Evolutionary conservation across 2,797 vertebrate genomes (phyloP), one percentile per base, ranked within the genome.

Genomic region (Pelobates cultripes): DNA sequence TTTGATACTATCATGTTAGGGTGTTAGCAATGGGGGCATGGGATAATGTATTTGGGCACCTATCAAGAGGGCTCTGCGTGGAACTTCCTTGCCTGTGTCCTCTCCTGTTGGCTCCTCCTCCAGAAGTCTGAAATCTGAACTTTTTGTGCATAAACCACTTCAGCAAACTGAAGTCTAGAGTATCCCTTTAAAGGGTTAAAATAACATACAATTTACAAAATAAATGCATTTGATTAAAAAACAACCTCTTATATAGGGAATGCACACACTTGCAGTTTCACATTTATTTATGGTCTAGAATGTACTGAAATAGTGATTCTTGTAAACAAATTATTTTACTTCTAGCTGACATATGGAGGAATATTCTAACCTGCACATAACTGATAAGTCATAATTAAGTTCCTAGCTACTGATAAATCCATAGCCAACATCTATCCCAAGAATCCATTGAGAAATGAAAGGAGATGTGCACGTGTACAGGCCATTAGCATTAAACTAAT

Each of bases 301-400:
- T 57, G 7, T 57, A 57, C 4, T 57, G 6, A 28, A 28, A 64
- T 28, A 7, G 17, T 14, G 61, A 28, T 28, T 5, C 5, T 5
- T 1, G 17, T 40, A 64, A 64, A 28, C 5, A 64, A 4, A 28
- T 14, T 64, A 7, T 57, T 40, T 7, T 40, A 28, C 17, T 64
- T 57, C 13, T 40, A 7, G 61, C n/a, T 64, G 14, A 17, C 14
- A 40, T 7, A 10, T 64, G 61, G 28, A 4, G 15, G 57, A 13
- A 4, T 60, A 14, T 13, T 4, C 57, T 60, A 60, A 28, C 61
- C 17, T 28, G n/a, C 61, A 64, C 28, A 64, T 64, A 40, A 64
- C 61, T 40, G 4, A 64, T 40, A 64, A 64, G 61, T 64, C 10
- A 64, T 61, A 64, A 64, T 64, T 64, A 7, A 64, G 61, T 64